These are phyloP conservation scores for Empidonax alnorum DNA, from an alignment of 2,113 vertebrate genomes.

Conservation along the genomic window DNA sequence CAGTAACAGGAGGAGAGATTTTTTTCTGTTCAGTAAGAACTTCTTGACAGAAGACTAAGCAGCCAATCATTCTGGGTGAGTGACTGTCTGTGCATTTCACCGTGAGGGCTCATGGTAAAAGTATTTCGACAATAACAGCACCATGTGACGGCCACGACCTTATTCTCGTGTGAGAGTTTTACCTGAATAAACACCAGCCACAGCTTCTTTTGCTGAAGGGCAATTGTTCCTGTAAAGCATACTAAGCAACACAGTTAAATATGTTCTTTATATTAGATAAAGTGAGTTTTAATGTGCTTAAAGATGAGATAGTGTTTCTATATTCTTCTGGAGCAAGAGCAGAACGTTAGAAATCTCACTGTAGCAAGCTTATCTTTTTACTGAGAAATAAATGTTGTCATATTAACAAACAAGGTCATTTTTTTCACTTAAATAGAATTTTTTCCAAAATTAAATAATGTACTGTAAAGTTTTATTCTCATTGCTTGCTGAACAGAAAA, in stretches of 20 bases:
- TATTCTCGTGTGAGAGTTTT: neutral
- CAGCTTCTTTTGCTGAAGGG: neutral
- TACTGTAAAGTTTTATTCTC: neutral
- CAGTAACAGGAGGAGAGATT: neutral
- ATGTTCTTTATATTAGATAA: neutral
- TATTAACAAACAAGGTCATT: neutral
- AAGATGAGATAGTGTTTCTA: neutral
- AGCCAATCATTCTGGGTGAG: neutral
- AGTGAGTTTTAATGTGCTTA: neutral
- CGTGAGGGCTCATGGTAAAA: neutral
- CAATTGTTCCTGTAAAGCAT: neutral
- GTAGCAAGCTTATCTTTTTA: neutral
- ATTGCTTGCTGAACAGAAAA: neutral
- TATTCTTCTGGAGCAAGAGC: neutral
- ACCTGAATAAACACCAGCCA: neutral
- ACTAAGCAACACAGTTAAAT: neutral
- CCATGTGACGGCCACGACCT: neutral
- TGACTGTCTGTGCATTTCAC: neutral
- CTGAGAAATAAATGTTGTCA: neutral
- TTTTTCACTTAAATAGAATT: neutral
- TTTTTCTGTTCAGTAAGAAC: neutral
- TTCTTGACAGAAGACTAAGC: neutral
- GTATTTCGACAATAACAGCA: neutral
- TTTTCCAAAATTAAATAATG: neutral
- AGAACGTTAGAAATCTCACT: neutral